Percentiles rank a stretch among this genome's conserved stretches.
These are phyloP conservation scores for Galerucella pusilla DNA, from an alignment of 2,888 invertebrate genomes.

Conservation along the genomic window DNA sequence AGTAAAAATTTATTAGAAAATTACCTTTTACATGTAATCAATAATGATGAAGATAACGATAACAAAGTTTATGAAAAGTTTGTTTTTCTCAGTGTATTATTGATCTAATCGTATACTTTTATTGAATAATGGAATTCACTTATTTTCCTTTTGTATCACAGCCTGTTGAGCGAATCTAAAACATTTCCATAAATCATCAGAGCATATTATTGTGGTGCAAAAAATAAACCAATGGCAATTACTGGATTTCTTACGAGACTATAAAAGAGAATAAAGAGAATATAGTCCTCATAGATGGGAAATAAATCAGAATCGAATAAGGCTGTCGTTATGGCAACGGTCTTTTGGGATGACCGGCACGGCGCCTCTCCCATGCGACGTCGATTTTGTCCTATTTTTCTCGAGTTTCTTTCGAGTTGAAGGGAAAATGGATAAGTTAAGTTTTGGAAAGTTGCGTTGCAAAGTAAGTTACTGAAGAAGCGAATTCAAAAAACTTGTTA, in stretches of 20 bases:
- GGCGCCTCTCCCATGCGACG: constrained; percentile 44
- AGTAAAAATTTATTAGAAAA: no score
- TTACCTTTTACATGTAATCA: background rate
- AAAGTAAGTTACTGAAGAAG: background rate
- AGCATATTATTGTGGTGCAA: constrained; percentile 27
- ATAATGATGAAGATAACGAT: background rate
- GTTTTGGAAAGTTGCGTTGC: background rate
- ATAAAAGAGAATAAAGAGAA: constrained; percentile 22
- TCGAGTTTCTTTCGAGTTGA: constrained; percentile 2
- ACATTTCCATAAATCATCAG: constrained; percentile 29
- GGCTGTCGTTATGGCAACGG: constrained; percentile 56
- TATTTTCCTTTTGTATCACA: background rate
- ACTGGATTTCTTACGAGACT: constrained; percentile 40
- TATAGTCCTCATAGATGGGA: constrained; percentile 38
- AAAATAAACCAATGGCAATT: constrained; percentile 45
- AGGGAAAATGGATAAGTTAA: background rate
- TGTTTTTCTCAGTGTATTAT: background rate
- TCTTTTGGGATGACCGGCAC: constrained; percentile 47
- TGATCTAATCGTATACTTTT: background rate
- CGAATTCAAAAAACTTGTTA: background rate
- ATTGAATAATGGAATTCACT: background rate
- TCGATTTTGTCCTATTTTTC: constrained; percentile 6
- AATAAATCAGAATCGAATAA: constrained; percentile 54
- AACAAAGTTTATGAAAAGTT: background rate
- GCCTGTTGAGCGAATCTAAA: constrained; percentile 22